Base-by-base conservation (phyloP, 1,140 invertebrate species). In the Hyphantria cunea region DNA sequence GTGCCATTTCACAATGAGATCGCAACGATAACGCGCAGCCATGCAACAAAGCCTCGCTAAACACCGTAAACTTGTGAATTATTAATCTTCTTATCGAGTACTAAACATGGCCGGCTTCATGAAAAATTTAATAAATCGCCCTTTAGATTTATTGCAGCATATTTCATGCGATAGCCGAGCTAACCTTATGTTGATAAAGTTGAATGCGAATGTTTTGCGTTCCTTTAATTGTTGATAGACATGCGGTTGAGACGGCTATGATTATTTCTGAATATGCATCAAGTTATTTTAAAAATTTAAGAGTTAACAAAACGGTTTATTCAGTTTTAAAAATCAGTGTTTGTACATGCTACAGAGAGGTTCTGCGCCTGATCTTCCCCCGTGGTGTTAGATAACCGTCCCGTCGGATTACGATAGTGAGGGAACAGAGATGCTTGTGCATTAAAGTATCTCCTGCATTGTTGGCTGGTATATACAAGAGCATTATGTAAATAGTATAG, bases 41-140 rank as follows among this genome's bases (percentile, higher is more conserved):
- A 85, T 87, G 84, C 86, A 89, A 89, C 84, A 78, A 78, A 67
- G 75, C 76, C 74, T 68, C 74, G 64, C 82, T 88, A 88, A 89
- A 82, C 86, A 85, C 80, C 84, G 86, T 86, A 82, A 88, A 86
- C 84, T 84, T 82, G 82, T 90, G 86, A 89, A 90, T 90, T 86
- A 90, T 90, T 90, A 89, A 90, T 86, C 79, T 71, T 69, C 77
- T 86, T 87, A 90, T 90, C 84, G 78, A 83, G 66, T 68, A 69
- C 68, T 69, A 68, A 73, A 86, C 82, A 81, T 78, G 82, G 72
- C 78, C 73, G 64, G 68, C 68, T 82, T 80, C 74, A 81, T 86
- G 82, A 88, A 87, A 86, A 86, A 84, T 84, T 85, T 82, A 82
- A 88, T 88, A 86, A 84, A 82, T 84, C 74, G 76, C 74, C 66